Base-by-base conservation (phyloP, 2,888 invertebrate species). In the Gandaritis pyraliata region DNA sequence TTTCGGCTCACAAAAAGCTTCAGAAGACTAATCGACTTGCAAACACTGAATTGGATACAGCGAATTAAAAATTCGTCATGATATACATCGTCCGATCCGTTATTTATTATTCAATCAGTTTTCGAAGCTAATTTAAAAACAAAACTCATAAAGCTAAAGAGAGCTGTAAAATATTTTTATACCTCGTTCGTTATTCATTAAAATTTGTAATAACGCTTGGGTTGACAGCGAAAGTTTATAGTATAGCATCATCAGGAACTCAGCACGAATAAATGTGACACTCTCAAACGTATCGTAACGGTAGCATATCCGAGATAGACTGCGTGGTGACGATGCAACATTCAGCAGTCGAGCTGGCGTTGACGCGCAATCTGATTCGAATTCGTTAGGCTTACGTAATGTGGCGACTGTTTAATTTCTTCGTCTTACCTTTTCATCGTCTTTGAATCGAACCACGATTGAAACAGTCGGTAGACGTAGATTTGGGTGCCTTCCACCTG, bases 1-100 rank as follows among this genome's bases (percentile, higher is more conserved):
- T 66, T 43, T 49, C 52, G 48, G 58, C 63, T 67, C 65, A 72
- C 69, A 75, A 78, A 79, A 78, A 75, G 68, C 60, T 66, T 67
- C 66, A 59, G 64, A 71, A 73, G 69, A 66, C 69, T 74, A 80
- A 80, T 80, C 76, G 75, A 72, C 75, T 75, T 73, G 75, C 75
- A 75, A 80, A 80, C 78, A 77, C 76, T 61, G 66, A 65, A 67
- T 66, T 68, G 61, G 62, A 66, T 65, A 65, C 68, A 64, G 65
- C 59, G 57, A 64, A 62, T 66, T 64, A 59, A 59, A 60, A 64
- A 64, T 64, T 64, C 48, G 64, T 56, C 64, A 59, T 64, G 63
- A 59, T 59, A 52, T 59, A 59, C 52, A 64, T 56, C 59, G 45
- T 29, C 53, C 30, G 43, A 39, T 59, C 43, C 45, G 56, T 64